Evolutionary conservation across 2,113 vertebrate genomes (phyloP).

Genomic region (Leucopsar rothschildi): DNA sequence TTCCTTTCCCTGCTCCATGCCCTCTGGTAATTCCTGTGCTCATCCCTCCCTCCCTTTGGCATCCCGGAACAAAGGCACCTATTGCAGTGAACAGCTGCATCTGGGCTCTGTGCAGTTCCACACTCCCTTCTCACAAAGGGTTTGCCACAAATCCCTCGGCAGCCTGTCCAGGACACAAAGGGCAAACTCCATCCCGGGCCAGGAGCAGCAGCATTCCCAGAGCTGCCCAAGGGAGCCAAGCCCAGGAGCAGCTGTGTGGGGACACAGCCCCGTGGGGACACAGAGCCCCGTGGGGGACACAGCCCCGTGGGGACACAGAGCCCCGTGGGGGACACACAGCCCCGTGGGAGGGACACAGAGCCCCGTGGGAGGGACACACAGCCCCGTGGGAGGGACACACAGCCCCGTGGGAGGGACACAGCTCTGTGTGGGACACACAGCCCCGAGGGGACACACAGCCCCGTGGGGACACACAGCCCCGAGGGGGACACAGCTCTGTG

Average conservation of each 20-base stretch:
- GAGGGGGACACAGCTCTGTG: too few species aligned
- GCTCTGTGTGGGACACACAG: too few species aligned
- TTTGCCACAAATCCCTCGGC: background rate
- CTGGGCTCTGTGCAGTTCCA: background rate
- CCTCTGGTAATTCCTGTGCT: background rate
- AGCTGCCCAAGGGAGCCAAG: background rate
- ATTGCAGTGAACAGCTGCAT: background rate
- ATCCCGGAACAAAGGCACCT: conserved; percentile 29
- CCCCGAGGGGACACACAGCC: too few species aligned
- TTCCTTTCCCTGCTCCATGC: background rate
- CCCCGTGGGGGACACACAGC: too few species aligned
- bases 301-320: too few species aligned
- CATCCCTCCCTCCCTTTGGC: background rate
- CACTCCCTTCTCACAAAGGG: background rate
- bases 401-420: too few species aligned
- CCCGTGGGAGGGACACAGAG: too few species aligned
- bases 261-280: too few species aligned
- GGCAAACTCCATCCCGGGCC: background rate
- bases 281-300: too few species aligned
- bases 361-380: too few species aligned
- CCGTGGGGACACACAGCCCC: too few species aligned
- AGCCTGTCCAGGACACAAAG: background rate
- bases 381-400: too few species aligned
- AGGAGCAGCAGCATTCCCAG: background rate
- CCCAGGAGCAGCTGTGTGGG: background rate